Percentiles rank a stretch among this genome's conserved stretches.
phyloP scores from a whole-genome alignment of 2,113 vertebrate species.

The Emydura subglobosa region DNA sequence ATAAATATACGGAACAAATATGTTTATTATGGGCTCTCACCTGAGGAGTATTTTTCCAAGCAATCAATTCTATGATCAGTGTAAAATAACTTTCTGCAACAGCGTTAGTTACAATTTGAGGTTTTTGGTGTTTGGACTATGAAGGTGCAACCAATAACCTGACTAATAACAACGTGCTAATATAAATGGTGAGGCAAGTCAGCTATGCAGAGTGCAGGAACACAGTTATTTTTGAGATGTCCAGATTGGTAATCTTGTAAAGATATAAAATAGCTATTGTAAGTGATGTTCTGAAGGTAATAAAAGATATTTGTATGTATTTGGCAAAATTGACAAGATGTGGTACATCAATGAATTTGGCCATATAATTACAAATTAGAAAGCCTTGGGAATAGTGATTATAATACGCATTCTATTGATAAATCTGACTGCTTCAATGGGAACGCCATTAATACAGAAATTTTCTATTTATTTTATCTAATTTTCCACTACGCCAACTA shows the following conservation, averaged over 20 bases:
- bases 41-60: too few relatives aligned
- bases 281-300: neutral
- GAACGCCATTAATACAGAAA: neutral
- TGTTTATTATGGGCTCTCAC: too few relatives aligned
- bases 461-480: conserved; percentile 21
- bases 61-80: too few relatives aligned
- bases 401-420: neutral
- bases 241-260: neutral
- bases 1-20: too few relatives aligned
- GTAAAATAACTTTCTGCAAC: too few relatives aligned
- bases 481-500: conserved; percentile 65
- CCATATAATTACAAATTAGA: neutral
- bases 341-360: neutral
- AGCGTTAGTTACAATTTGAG: conserved; percentile 7
- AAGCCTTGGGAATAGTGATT: neutral
- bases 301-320: neutral
- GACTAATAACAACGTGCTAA: conserved; percentile 17
- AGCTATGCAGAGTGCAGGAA: neutral
- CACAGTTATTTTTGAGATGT: neutral
- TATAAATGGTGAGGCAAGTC: neutral
- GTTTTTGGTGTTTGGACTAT: conserved; percentile 24
- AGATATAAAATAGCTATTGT: neutral
- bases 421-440: conserved; percentile 12
- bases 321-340: neutral
- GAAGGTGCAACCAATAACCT: neutral